A percentile compares a stretch with the other conserved stretches of the same genome.
Conservation (phyloP, 2,888 invertebrate genomes). For the Cabera pusaria region DNA sequence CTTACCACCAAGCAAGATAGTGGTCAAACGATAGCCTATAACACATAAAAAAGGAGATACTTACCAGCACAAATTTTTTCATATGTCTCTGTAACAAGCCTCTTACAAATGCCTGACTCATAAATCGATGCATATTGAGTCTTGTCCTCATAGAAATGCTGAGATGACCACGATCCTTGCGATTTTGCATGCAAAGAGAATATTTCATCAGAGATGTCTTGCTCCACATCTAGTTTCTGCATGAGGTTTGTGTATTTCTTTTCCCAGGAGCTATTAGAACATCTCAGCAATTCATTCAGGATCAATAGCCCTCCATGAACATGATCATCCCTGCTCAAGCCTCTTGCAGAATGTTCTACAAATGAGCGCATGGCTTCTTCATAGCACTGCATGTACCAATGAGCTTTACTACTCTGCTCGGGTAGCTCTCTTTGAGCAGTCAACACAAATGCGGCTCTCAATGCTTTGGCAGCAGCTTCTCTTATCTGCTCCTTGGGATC, state of each 20-base stretch:
- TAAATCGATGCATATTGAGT: slow-evolving; percentile 68
- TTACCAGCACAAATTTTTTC: slow-evolving; percentile 88
- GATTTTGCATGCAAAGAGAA: slow-evolving; percentile 77
- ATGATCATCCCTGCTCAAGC: slow-evolving; percentile 93
- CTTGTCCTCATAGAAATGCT: slow-evolving; percentile 61
- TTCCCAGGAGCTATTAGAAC: slow-evolving; percentile 95
- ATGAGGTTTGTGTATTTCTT: slow-evolving; percentile 89
- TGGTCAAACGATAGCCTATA: too few relatives aligned
- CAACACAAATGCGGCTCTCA: slow-evolving; percentile 96
- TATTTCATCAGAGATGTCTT: slow-evolving; percentile 77
- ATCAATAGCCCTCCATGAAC: slow-evolving; percentile 96
- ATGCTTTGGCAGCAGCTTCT: slow-evolving; percentile 95
- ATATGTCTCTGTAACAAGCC: slow-evolving; percentile 92
- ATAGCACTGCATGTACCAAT: slow-evolving; percentile 96
- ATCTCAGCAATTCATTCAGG: slow-evolving; percentile 95
- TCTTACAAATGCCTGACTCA: slow-evolving; percentile 94
- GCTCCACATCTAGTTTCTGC: slow-evolving; percentile 80
- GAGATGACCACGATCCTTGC: slow-evolving; percentile 53
- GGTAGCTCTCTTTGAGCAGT: slow-evolving; percentile 97
- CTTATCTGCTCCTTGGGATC: slow-evolving; percentile 96
- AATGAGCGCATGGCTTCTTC: slow-evolving; percentile 93
- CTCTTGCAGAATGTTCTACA: slow-evolving; percentile 84
- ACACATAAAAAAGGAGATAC: too few relatives aligned
- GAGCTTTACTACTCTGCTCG: slow-evolving; percentile 93
- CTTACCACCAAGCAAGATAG: too few relatives aligned